Base-by-base conservation (phyloP, 2,888 invertebrate genomes). In the Hermaeophaga mercurialis region DNA sequence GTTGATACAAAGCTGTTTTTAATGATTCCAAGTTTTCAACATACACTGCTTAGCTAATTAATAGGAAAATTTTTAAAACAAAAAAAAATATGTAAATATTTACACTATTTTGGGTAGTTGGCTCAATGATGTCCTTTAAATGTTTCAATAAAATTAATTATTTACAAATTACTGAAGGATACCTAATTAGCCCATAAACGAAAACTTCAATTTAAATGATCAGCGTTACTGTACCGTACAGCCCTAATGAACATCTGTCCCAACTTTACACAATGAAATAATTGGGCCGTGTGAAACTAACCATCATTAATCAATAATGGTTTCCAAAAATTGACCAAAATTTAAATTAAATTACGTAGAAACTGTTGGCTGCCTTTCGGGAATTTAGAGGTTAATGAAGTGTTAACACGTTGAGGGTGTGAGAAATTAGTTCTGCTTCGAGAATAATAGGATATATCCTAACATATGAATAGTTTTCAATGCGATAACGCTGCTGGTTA, bases 241-340 rank as follows among this genome's bases (percentile, higher is more conserved):
- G 34, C 43, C 43, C 33, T 61, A 66, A 65, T 64, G 67, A 70
- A 68, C 72, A 72, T 68, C 72, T 72, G 72, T 66, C 65, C 60
- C 59, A 58, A 57, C 55, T 53, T 56, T 41, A 62, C 63, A 72
- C 70, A 72, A 72, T 69, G 65, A 65, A 65, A 49, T 69, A 70
- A 70, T 65, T 71, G 71, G 70, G 70, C 70, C 72, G 72, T 72
- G 72, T 71, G 71, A 72, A 72, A 69, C 68, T 65, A 62, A 64
- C 57, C 62, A 62, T 65, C 72, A 72, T 72, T 69, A 71, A 72
- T 72, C 72, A 71, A 67, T 69, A 62, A 63, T 58, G 56, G 68
- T 71, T 67, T 67, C 67, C 66, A 63, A 70, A 70, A 65, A 63
- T 63, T 56, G 60, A 39, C 45, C 54, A 39, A 58, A 62, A 60